Evolutionary conservation across 2,888 invertebrate species (phyloP), one percentile per base, ranked within the genome.

Genomic region (Drosophila helvetica): DNA sequence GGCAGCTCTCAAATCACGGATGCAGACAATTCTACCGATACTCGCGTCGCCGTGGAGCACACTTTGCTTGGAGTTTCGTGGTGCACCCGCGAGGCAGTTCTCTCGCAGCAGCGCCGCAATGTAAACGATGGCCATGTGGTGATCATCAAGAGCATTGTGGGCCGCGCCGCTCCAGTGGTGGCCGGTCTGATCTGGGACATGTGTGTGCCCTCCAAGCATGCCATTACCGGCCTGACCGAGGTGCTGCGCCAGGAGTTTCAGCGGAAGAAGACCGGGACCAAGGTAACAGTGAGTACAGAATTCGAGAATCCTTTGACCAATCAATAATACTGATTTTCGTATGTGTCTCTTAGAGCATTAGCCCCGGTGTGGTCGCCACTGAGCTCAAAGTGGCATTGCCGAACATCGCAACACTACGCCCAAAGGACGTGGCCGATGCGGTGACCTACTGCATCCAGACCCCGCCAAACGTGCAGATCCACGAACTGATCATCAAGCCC

Each of bases 61-160:
- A 93, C 93, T 80, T 60, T 93, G 0, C 88, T 91, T 69, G 93
- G 92, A 0, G 80, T 92, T 8, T 86, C 92, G 0, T 74, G 92
- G 65, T 93, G 93, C 77, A 90, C 93, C 0, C 91, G 93, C 0
- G 92, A 91, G 64, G 93, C 93, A 0, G 90, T 93, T 15, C 89
- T 86, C 0, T 93, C 93, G 0, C 93, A 93, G 93, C 92, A 85
- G 19, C 71, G 74, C 2, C 88, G 90, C 1, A 86, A 91, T 7
- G 63, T 82, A 0, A 76, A 62, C 17, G 93, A 93, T 71, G 93
- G 93, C 0, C 93, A 93, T 76, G 91, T 93, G 18, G 89, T 93
- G 25, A 90, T 92, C 33, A 91, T 93, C 12, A 93, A 92, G 47
- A 91, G 91, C 48, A 45, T 89, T 12, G 74, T 74, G 8, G 90